phyloP scores from a whole-genome alignment of 1,140 invertebrate species.

The Tetragnatha versicolor region DNA sequence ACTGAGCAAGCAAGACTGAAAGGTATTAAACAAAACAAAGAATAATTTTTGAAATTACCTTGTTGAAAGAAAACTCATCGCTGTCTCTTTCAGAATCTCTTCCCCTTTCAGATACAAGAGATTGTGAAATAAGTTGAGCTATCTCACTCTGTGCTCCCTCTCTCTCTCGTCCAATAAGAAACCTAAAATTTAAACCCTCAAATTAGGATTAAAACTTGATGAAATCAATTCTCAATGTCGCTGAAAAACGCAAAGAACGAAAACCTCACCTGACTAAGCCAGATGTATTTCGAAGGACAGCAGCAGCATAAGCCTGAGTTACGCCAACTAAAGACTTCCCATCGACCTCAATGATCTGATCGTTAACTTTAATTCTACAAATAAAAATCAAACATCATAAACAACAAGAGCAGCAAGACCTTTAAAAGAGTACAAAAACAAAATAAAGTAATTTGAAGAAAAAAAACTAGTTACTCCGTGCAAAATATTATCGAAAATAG shows the following conservation, averaged over 20 bases:
- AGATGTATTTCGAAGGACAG: slow-evolving; percentile 92
- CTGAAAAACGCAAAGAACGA: too few species aligned
- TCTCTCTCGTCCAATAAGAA: slow-evolving; percentile 90
- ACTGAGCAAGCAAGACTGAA: background rate
- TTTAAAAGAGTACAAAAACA: background rate
- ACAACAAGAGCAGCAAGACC: background rate
- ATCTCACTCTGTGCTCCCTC: slow-evolving; percentile 93
- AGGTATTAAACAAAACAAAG: background rate
- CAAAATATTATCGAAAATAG: too few species aligned
- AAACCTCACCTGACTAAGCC: slow-evolving; percentile 75
- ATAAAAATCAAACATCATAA: slow-evolving; percentile 17
- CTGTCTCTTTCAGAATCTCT: slow-evolving; percentile 63
- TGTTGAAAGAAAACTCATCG: slow-evolving; percentile 8
- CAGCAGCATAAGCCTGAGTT: slow-evolving; percentile 97
- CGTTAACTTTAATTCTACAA: slow-evolving; percentile 82
- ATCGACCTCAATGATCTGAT: slow-evolving; percentile 99
- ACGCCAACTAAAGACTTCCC: slow-evolving; percentile 98
- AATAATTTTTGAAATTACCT: background rate
- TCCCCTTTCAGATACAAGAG: slow-evolving; percentile 83
- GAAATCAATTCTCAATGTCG: background rate
- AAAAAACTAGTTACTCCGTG: too few species aligned
- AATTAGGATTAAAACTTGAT: background rate
- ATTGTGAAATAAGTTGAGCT: slow-evolving; percentile 82
- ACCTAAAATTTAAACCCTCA: slow-evolving; percentile 64
- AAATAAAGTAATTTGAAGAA: too few species aligned